Percentiles rank a stretch among this genome's conserved stretches.
Evolutionary conservation across 2,888 invertebrate genomes (phyloP).

Genomic region (Cryptocephalus moraei): DNA sequence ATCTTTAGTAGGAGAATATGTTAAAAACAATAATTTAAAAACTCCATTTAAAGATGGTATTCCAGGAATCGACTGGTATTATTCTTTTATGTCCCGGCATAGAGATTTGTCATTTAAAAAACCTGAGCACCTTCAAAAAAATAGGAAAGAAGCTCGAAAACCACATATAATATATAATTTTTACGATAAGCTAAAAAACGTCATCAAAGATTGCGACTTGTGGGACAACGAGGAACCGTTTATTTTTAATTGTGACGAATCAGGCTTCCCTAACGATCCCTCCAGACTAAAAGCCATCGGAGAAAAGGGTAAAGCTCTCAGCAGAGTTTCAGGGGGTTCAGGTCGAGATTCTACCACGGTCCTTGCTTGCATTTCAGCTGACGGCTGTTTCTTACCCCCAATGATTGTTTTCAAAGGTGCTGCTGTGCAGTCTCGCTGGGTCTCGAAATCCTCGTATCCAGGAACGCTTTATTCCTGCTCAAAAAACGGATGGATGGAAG

Average conservation of each 20-base stretch:
- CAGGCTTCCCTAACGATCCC: conserved; percentile 19
- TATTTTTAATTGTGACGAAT: conserved; percentile 20
- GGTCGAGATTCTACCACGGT: conserved; percentile 21
- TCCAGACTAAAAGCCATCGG: conserved; percentile 18
- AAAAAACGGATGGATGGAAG: no score
- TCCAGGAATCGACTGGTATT: no score
- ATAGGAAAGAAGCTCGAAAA: no score
- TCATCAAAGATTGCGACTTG: not conserved
- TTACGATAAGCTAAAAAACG: not conserved
- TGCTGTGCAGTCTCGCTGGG: conserved; percentile 17
- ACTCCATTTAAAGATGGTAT: no score
- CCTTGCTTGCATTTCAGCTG: conserved; percentile 16
- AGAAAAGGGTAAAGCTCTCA: conserved; percentile 16
- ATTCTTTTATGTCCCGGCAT: no score
- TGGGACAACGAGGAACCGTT: conserved; percentile 8
- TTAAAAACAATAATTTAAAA: no score
- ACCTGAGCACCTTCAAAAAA: no score
- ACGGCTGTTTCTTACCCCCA: conserved; percentile 17
- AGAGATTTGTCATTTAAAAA: no score
- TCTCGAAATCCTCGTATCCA: conserved; percentile 11
- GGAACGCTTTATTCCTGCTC: conserved; percentile 20
- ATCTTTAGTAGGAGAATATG: no score
- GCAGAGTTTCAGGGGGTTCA: conserved; percentile 17
- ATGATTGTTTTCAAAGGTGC: conserved; percentile 22
- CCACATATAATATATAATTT: no score